Conservation (phyloP, 1,140 invertebrate species). For the Odontomachus brunneus region DNA sequence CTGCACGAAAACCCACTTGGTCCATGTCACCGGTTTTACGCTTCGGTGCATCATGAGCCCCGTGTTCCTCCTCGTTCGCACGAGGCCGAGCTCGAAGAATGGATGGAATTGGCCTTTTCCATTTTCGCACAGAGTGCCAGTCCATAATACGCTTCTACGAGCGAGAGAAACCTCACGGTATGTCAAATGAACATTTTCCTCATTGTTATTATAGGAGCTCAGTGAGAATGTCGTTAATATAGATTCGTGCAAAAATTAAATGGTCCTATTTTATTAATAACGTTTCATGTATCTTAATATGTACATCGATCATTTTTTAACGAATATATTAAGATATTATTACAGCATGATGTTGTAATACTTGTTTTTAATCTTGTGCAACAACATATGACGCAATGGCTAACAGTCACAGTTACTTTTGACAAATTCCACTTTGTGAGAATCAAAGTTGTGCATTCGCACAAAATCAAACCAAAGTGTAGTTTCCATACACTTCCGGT, state of each 20-base stretch:
- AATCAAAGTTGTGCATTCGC: neutral
- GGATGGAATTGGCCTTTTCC: conserved; percentile 75
- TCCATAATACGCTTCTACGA: conserved; percentile 57
- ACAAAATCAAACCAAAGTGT: neutral
- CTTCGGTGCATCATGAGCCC: conserved; percentile 69
- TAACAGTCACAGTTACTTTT: neutral
- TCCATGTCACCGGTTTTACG: conserved; percentile 79
- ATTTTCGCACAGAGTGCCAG: conserved; percentile 67
- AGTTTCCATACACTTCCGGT: neutral
- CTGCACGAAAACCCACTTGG: conserved; percentile 76
- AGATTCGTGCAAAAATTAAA: conserved; percentile 19
- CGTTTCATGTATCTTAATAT: neutral
- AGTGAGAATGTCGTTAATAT: neutral
- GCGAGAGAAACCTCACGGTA: conserved; percentile 25
- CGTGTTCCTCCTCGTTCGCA: conserved; percentile 71
- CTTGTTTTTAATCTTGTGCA: neutral
- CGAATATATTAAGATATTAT: neutral
- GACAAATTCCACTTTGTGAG: neutral
- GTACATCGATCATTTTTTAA: too few species aligned
- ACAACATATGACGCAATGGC: neutral
- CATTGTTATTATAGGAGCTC: conserved; percentile 21
- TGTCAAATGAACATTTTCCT: conserved; percentile 46
- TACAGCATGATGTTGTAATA: neutral
- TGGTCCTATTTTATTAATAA: neutral
- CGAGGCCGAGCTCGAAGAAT: conserved; percentile 75